Base-by-base conservation (phyloP, 2,888 invertebrate species). In the Andrena fulva region DNA sequence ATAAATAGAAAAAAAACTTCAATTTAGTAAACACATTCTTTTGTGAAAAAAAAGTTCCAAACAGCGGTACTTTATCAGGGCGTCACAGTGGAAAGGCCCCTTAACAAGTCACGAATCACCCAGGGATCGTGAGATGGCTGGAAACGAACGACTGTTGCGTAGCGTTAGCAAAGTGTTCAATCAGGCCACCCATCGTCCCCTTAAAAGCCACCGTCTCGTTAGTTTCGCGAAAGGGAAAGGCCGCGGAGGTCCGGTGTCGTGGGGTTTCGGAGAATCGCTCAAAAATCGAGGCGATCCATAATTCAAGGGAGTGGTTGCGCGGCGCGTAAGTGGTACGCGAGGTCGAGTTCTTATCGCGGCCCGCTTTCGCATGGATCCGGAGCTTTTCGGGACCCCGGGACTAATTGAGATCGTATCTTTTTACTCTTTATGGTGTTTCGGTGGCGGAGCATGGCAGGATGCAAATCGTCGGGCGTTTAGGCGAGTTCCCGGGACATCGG, bases 371-470 rank as follows among this genome's bases (percentile, higher is more conserved):
- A 54, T 64, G 64, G 85, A 78, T 72, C 82, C 70, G 68, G 69
- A 72, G 77, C 77, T 85, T 88, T 87, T 77, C 60, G 70, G 62
- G 66, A 4, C 42, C 42, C 77, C 69, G 74, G 73, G 74, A 80
- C 89, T 88, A 88, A 88, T 88, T 88, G 88, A 89, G 88, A 88
- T 87, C 86, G 81, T 88, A 89, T 88, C 87, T 89, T 81, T 71
- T 77, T 56, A 59, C 67, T 86, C 77, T 89, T 87, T 86, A 88
- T 74, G 89, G 79, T 60, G 54, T 69, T 84, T 82, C 79, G 73
- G 72, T 59, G 74, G 52, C 24, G 60, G 60, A 62, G 73, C 60
- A 24, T 24, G 50, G 63, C 73, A 71, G 78, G 77, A 85, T 88
- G 85, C 84, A 77, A 74, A 88, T 88, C 74, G 77, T 27, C 76